Evolutionary conservation across 1,140 invertebrate genomes (phyloP).

Genomic region (Heterodera carotae): DNA sequence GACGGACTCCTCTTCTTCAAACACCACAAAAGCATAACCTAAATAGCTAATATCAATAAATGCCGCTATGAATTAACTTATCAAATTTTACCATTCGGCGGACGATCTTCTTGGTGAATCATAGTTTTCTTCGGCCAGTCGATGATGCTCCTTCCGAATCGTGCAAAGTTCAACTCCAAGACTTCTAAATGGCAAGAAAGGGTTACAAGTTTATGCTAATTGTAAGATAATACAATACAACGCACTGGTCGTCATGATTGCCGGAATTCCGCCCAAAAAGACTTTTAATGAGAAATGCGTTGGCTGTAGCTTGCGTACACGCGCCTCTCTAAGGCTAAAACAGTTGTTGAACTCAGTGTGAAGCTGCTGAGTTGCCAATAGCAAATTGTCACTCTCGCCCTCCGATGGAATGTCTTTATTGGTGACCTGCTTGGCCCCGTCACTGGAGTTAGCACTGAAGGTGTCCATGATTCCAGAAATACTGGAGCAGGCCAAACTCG

Average conservation of each 20-base stretch:
- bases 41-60: neutral
- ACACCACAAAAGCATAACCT: constrained; percentile 40
- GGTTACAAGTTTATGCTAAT: neutral
- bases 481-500: too few relatives aligned
- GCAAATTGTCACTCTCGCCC: too few relatives aligned
- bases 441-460: too few relatives aligned
- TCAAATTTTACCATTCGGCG: constrained; percentile 35
- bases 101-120: constrained; percentile 8
- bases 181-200: constrained; percentile 31
- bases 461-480: neutral
- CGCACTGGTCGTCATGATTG: constrained; percentile 16
- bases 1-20: constrained; percentile 31
- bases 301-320: neutral
- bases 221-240: neutral
- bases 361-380: neutral
- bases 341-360: neutral
- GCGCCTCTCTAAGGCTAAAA: neutral
- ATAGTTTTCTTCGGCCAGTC: constrained; percentile 43
- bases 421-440: too few relatives aligned
- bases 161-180: constrained; percentile 30
- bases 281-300: constrained; percentile 29
- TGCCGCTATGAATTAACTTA: too few relatives aligned
- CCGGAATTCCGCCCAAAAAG: constrained; percentile 34
- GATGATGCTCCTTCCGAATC: constrained; percentile 29
- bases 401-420: too few relatives aligned